Base-by-base conservation (phyloP, 2,797 vertebrate genomes). In the Microtus agrestis region DNA sequence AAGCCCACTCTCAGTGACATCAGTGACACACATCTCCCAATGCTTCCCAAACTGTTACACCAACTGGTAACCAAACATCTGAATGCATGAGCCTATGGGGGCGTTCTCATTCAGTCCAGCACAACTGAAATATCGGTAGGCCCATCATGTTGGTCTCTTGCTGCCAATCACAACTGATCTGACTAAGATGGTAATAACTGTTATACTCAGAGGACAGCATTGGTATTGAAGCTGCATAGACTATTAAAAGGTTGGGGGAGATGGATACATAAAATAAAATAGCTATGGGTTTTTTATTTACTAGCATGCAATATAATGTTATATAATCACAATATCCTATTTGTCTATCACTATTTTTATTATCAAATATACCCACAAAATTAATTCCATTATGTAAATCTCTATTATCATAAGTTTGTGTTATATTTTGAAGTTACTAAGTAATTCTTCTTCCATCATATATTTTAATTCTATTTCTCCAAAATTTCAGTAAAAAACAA, bases 291-390 rank as follows among this genome's bases (percentile, higher is more conserved):
- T 15, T 79, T 76, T 71, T 80, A 59, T 51, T 92, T 79, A 79
- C 11, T 23, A 51, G n/a, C 51, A 25, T 19, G 51, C 17, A 84
- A 10, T 2, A 71, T 14, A 23, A n/a, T 40, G 21, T 51, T 43
- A 63, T 37, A 25, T 29, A 85, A 25, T 74, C 27, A 59, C 46
- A 95, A 76, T 40, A 85, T 54, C 81, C 17, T n/a, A 25, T 76
- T 94, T 88, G 12, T 56, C 19, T 85, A 92, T 17, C 13, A 81
- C 46, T 78, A 79, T 17, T 54, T 96, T 82, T 48, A 87, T 84
- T 76, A 91, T 48, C 25, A 93, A 51, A 94, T 73, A 91, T 51
- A 59, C 6, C 19, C 59, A 67, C 61, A 23, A 27, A 54, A 67
- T 54, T 27, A 71, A 25, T 43, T 63, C 8, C 4, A 71, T 27